phyloP scores from a whole-genome alignment of 2,888 invertebrate species.

The Erannis defoliaria region DNA sequence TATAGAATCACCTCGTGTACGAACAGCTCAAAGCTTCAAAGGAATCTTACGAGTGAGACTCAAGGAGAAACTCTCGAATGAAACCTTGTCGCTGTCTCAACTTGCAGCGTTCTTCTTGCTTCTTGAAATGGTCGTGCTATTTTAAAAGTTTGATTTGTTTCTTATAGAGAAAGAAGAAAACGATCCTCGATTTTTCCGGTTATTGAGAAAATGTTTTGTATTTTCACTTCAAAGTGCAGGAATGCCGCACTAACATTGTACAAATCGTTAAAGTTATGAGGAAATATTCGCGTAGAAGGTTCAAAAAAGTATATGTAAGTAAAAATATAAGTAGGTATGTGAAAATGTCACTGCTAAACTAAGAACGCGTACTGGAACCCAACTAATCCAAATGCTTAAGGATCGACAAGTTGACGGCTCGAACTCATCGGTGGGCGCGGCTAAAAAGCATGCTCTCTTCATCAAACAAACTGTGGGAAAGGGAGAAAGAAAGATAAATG shows the following conservation, averaged over 20 bases:
- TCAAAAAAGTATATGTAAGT: no score
- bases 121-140: slow-evolving; percentile 34
- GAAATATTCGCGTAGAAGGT: no score
- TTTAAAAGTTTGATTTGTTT: slow-evolving; percentile 64
- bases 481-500: no score
- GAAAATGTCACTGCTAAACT: no score
- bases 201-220: slow-evolving; percentile 15
- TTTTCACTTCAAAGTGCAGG: slow-evolving; percentile 6
- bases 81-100: slow-evolving; percentile 64
- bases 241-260: not conserved
- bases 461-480: no score
- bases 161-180: slow-evolving; percentile 35
- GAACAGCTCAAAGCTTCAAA: slow-evolving; percentile 2
- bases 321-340: no score
- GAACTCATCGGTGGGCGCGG: no score
- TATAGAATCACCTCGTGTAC: slow-evolving; percentile 8
- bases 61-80: slow-evolving; percentile 34
- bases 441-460: no score
- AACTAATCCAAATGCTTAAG: no score
- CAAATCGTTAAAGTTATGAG: no score
- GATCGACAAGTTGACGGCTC: no score
- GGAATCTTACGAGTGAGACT: slow-evolving; percentile 7
- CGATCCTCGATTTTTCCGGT: slow-evolving; percentile 13
- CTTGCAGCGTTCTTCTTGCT: slow-evolving; percentile 56
- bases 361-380: no score